phyloP scores from a whole-genome alignment of 2,113 vertebrate species.

The Parus major region DNA sequence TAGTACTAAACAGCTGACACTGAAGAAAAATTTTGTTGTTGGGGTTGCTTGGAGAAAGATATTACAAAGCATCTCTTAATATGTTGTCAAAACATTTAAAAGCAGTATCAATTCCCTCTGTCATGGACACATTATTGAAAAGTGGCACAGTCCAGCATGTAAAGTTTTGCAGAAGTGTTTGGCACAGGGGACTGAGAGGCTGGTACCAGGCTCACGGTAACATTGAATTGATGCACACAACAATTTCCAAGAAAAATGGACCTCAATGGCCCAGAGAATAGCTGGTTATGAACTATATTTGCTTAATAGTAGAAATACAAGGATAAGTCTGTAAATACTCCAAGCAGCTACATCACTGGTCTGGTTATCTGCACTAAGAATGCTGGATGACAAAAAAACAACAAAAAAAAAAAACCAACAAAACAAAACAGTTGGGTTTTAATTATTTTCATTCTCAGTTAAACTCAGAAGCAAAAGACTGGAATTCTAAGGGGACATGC shows the following conservation, averaged over 20 bases:
- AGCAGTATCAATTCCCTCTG: not conserved
- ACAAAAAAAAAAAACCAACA: not conserved
- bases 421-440: not conserved
- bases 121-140: rapidly evolving
- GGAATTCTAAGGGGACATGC: not conserved
- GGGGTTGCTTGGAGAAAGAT: not conserved
- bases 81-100: not conserved
- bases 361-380: not conserved
- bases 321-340: not conserved
- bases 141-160: not conserved
- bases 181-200: not conserved
- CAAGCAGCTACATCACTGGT: not conserved
- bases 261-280: not conserved
- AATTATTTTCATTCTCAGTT: not conserved
- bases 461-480: not conserved
- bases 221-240: not conserved
- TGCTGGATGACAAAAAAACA: not conserved
- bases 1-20: not conserved
- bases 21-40: not conserved
- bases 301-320: not conserved
- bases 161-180: not conserved
- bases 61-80: not conserved
- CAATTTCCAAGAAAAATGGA: not conserved
- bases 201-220: not conserved
- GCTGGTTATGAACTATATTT: not conserved